A percentile compares a stretch with the other conserved stretches of the same genome.
phyloP scores from a whole-genome alignment of 2,888 invertebrate species.

The Polydrusus cervinus region DNA sequence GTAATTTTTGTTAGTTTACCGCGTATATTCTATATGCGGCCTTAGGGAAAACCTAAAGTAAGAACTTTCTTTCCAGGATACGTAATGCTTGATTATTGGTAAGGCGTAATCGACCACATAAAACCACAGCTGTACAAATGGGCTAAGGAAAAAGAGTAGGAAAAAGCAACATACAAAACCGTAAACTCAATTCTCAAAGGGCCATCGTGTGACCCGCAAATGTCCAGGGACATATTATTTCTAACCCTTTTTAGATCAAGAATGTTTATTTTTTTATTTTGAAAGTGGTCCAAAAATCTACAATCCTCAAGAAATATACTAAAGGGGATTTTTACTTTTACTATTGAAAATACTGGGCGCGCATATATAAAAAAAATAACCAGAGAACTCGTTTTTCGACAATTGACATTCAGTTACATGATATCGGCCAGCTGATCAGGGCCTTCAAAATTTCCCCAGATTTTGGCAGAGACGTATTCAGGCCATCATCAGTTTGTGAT shows the following conservation, averaged over 20 bases:
- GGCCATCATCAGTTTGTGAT: too few species aligned
- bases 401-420: too few species aligned
- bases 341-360: too few species aligned
- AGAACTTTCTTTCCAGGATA: neutral
- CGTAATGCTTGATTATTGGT: neutral
- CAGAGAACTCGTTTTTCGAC: too few species aligned
- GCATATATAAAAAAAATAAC: too few species aligned
- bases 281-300: neutral
- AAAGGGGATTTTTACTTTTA: too few species aligned
- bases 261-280: neutral
- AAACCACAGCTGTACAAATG: conserved; percentile 3
- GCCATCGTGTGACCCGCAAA: neutral
- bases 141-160: conserved; percentile 1
- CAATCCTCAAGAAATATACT: neutral
- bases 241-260: conserved; percentile 11
- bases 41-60: neutral
- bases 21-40: too few species aligned
- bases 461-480: too few species aligned
- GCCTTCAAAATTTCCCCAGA: too few species aligned
- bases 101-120: conserved; percentile 4
- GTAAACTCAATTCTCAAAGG: conserved; percentile 16
- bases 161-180: neutral
- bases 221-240: conserved; percentile 14
- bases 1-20: too few species aligned
- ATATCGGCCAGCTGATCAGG: too few species aligned